phyloP scores from a whole-genome alignment of 2,797 vertebrate species.

The Meriones psammophilus region DNA sequence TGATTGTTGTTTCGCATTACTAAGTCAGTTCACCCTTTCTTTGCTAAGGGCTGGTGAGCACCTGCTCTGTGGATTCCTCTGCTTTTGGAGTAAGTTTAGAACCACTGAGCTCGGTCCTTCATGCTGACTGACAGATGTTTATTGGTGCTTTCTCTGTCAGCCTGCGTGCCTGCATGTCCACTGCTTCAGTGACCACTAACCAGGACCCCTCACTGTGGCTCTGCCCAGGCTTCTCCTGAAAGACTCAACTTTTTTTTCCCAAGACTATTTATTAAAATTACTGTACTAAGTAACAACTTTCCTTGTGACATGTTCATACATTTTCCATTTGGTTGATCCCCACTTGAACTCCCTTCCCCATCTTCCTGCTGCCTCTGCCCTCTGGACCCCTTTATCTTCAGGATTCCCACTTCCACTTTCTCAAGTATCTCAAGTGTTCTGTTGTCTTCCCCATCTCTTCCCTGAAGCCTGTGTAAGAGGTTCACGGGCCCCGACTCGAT shows the following conservation, averaged over 20 bases:
- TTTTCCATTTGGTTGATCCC: neutral
- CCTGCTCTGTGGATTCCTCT: neutral
- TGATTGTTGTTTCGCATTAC: constrained; percentile 12
- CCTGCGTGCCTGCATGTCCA: neutral
- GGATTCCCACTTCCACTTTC: neutral
- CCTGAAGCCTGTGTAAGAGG: neutral
- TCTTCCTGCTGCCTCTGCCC: neutral
- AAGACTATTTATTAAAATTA: neutral
- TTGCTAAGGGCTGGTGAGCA: no score
- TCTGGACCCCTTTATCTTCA: neutral
- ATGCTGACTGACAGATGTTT: neutral
- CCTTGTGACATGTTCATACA: neutral
- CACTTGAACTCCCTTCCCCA: neutral
- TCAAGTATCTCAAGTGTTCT: no score
- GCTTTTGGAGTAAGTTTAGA: neutral
- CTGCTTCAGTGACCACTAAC: neutral
- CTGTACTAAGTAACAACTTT: neutral
- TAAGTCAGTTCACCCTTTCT: neutral
- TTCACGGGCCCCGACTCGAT: neutral
- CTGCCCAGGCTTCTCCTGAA: neutral
- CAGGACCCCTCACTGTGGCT: neutral
- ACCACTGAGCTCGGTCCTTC: neutral
- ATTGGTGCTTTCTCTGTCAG: neutral
- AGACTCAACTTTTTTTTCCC: neutral
- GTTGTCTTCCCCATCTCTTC: neutral